phyloP scores from a whole-genome alignment of 2,113 vertebrate genomes.

The Sebastes schlegelii region DNA sequence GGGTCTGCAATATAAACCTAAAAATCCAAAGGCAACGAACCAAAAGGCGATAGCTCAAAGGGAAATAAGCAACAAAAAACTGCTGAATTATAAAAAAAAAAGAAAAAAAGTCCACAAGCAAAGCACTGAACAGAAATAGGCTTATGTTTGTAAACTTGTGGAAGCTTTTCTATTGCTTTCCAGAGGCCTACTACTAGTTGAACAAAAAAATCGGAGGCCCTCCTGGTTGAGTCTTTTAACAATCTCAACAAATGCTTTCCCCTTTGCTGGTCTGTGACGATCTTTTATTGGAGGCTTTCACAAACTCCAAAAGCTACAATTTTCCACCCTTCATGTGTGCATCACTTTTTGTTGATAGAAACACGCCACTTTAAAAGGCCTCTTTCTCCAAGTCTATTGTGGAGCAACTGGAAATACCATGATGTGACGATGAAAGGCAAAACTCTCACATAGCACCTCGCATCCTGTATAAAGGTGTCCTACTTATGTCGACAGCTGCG shows the following conservation, averaged over 20 bases:
- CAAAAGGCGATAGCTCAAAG: conserved; percentile 61
- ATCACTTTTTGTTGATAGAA: conserved; percentile 18
- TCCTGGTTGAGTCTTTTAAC: conserved; percentile 1
- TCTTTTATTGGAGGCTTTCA: conserved; percentile 3
- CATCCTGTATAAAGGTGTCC: conserved; percentile 33
- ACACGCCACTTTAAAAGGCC: conserved; percentile 26
- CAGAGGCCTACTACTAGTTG: conserved; percentile 20
- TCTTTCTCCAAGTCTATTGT: conserved; percentile 17
- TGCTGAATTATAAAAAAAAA: conserved; percentile 10
- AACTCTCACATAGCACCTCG: conserved; percentile 37
- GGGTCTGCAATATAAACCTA: conserved; percentile 27
- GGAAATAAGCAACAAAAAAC: neutral
- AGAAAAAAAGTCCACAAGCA: conserved; percentile 27
- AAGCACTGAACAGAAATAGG: conserved; percentile 24
- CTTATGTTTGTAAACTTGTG: conserved; percentile 33
- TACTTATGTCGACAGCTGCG: conserved; percentile 35
- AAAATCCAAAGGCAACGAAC: conserved; percentile 65
- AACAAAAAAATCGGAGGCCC: conserved; percentile 21
- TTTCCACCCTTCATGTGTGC: conserved; percentile 11
- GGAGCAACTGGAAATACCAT: conserved; percentile 16
- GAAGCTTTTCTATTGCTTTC: conserved; percentile 41
- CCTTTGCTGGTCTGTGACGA: conserved; percentile 11
- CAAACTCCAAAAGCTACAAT: conserved; percentile 22
- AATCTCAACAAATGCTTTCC: conserved; percentile 14
- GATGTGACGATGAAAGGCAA: conserved; percentile 45